Conservation (phyloP, 1,140 invertebrate species). For the Drosophila melanica region DNA sequence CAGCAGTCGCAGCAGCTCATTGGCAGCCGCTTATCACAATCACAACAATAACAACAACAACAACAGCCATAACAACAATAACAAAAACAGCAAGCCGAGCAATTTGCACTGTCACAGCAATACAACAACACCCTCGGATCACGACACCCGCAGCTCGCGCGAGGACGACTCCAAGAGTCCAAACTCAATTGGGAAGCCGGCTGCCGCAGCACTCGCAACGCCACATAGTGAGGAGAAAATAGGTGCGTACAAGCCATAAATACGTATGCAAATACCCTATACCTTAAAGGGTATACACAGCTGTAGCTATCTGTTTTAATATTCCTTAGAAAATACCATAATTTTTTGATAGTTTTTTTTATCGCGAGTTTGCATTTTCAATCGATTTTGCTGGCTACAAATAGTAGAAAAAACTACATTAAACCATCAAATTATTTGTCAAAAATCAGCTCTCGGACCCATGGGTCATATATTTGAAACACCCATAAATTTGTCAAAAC, state of each 20-base stretch:
- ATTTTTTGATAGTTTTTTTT: too few relatives aligned
- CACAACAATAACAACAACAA: constrained; percentile 61
- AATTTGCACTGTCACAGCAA: constrained; percentile 49
- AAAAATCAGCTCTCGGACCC: too few relatives aligned
- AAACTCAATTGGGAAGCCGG: constrained; percentile 69
- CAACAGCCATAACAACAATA: constrained; percentile 49
- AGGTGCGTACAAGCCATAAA: constrained; percentile 46
- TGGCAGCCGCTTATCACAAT: constrained; percentile 56
- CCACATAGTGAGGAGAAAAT: constrained; percentile 75
- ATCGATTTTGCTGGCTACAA: too few relatives aligned
- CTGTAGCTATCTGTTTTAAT: too few relatives aligned
- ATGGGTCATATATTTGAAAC: too few relatives aligned
- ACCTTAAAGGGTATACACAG: neutral
- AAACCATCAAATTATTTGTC: too few relatives aligned
- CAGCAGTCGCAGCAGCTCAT: constrained; percentile 62
- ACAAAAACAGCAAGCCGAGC: constrained; percentile 36
- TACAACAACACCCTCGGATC: constrained; percentile 77
- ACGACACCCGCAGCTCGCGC: constrained; percentile 78
- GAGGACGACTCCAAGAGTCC: constrained; percentile 84
- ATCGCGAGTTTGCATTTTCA: too few relatives aligned
- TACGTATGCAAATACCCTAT: neutral
- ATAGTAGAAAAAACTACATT: too few relatives aligned
- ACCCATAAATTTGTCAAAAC: too few relatives aligned
- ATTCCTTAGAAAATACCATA: too few relatives aligned
- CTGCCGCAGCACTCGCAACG: constrained; percentile 17